Evolutionary conservation across 2,888 invertebrate genomes (phyloP).

Genomic region (Euphydryas editha): DNA sequence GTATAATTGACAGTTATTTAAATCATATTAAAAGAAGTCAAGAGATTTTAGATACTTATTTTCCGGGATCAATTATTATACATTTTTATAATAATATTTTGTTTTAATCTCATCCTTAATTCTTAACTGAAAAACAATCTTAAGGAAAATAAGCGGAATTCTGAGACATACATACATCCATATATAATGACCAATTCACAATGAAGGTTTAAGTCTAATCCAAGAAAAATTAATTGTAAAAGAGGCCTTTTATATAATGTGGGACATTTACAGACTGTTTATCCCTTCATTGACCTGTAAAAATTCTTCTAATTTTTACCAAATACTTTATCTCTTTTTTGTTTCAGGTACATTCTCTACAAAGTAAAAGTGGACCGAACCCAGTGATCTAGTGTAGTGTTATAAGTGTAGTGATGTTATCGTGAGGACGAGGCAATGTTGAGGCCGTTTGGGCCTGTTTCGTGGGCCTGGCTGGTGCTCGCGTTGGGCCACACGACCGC

Average conservation of each 20-base stretch:
- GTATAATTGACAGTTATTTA: too few species aligned
- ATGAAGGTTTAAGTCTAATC: too few species aligned
- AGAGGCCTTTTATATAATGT: too few species aligned
- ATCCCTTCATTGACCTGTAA: background rate
- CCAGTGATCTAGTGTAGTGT: constrained; percentile 52
- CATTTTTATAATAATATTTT: background rate
- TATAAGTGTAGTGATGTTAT: constrained; percentile 58
- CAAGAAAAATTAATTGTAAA: too few species aligned
- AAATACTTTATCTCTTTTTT: background rate
- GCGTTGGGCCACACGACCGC: constrained; percentile 72
- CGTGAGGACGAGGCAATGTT: constrained; percentile 55
- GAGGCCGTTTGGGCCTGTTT: constrained; percentile 49
- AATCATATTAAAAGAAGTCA: too few species aligned
- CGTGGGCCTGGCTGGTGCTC: constrained; percentile 78
- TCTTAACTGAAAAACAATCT: too few species aligned
- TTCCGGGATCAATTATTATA: too few species aligned
- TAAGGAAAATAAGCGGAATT: too few species aligned
- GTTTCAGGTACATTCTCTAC: constrained; percentile 47
- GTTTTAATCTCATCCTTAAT: background rate
- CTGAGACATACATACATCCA: too few species aligned
- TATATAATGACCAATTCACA: too few species aligned
- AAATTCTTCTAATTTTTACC: background rate
- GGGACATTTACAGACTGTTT: too few species aligned
- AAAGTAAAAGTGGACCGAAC: constrained; percentile 44
- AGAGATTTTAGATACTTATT: too few species aligned